Percentiles rank a stretch among this genome's conserved stretches.
These are phyloP conservation scores for Diabrotica virgifera DNA, from an alignment of 1,140 invertebrate genomes.

Conservation along the genomic window DNA sequence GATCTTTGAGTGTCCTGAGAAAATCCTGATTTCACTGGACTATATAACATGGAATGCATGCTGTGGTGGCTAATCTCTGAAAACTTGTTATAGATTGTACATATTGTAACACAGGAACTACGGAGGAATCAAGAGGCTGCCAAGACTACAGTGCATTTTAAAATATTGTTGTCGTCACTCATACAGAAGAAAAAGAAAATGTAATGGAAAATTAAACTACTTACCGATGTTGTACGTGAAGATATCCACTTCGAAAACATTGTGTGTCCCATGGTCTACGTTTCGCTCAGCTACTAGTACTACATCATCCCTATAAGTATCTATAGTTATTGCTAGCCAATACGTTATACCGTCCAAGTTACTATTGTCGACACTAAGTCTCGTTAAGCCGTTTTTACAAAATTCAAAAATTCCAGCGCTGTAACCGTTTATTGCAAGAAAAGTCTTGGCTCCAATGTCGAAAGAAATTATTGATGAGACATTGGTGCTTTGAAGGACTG, in stretches of 20 bases:
- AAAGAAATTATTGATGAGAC: slow-evolving; percentile 39
- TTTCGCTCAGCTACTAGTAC: slow-evolving; percentile 52
- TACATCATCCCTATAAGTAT: slow-evolving; percentile 52
- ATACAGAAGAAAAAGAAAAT: too few species aligned
- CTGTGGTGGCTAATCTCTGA: too few species aligned
- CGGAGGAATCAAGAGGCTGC: too few species aligned
- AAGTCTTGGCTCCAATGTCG: slow-evolving; percentile 48
- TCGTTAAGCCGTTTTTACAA: slow-evolving; percentile 42
- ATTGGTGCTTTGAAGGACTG: slow-evolving; percentile 24
- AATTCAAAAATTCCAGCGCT: slow-evolving; percentile 49
- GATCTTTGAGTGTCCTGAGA: too few species aligned
- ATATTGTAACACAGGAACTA: too few species aligned
- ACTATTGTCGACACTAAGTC: slow-evolving; percentile 33
- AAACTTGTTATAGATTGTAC: too few species aligned
- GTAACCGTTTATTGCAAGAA: slow-evolving; percentile 48
- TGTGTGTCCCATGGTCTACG: slow-evolving; percentile 48
- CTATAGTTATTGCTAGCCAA: slow-evolving; percentile 49
- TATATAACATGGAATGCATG: too few species aligned
- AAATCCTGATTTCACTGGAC: too few species aligned
- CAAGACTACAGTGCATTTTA: too few species aligned
- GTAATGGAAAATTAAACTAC: neutral
- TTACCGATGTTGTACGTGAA: slow-evolving; percentile 50
- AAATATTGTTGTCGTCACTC: too few species aligned
- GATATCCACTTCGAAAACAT: slow-evolving; percentile 48
- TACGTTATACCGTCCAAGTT: slow-evolving; percentile 36